Percentiles rank a stretch among this genome's conserved stretches.
Evolutionary conservation across 1,140 invertebrate species (phyloP).

Genomic region (Bombus terrestris): DNA sequence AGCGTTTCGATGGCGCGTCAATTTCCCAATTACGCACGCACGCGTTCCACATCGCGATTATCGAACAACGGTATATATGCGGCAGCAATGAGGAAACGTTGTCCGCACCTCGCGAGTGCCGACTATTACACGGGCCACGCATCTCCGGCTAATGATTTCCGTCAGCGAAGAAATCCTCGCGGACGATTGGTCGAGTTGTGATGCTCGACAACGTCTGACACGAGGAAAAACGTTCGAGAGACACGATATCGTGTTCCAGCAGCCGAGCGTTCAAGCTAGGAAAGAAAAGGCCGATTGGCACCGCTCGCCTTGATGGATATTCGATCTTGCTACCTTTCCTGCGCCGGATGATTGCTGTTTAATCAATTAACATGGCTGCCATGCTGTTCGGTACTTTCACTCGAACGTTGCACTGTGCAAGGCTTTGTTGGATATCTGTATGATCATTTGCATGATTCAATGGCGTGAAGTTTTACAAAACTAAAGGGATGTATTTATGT

Average conservation of each 20-base stretch:
- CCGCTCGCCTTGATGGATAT: background rate
- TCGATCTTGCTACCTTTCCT: slow-evolving; percentile 21
- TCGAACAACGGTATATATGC: slow-evolving; percentile 73
- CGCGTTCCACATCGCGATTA: slow-evolving; percentile 68
- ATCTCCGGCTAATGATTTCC: slow-evolving; percentile 67
- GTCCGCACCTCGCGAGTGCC: slow-evolving; percentile 21
- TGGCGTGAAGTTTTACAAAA: background rate
- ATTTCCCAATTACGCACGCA: slow-evolving; percentile 71
- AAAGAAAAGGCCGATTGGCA: slow-evolving; percentile 6
- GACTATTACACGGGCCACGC: slow-evolving; percentile 48
- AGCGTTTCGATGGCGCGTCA: slow-evolving; percentile 65
- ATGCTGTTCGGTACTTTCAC: slow-evolving; percentile 6
- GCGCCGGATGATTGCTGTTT: background rate
- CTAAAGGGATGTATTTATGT: background rate
- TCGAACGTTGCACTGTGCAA: background rate
- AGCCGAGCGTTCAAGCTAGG: background rate
- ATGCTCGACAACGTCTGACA: background rate
- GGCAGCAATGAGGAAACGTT: slow-evolving; percentile 74
- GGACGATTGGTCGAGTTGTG: background rate
- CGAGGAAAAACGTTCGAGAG: background rate
- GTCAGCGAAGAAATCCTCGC: slow-evolving; percentile 56
- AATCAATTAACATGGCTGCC: slow-evolving; percentile 24
- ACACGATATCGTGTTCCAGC: background rate
- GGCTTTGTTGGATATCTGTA: background rate
- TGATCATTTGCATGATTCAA: background rate